phyloP scores from a whole-genome alignment of 2,113 vertebrate genomes.

The Notechis scutatus region DNA sequence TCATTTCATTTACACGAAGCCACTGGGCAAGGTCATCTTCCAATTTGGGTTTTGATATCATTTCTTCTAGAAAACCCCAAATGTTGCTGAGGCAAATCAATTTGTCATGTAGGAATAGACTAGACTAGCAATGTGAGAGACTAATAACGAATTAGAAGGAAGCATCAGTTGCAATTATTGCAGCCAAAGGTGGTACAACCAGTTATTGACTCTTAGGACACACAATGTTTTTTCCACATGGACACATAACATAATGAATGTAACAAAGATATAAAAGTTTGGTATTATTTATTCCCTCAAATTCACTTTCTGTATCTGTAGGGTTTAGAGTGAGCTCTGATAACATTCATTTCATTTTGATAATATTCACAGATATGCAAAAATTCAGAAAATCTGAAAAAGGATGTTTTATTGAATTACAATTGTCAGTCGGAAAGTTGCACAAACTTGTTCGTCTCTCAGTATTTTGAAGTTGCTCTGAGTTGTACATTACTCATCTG shows the following conservation, averaged over 20 bases:
- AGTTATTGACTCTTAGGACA: not conserved
- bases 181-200: not conserved
- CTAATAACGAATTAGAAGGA: not conserved
- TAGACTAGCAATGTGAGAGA: not conserved
- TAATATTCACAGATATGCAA: not conserved
- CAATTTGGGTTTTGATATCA: not conserved
- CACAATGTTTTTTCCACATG: not conserved
- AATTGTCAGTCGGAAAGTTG: not conserved
- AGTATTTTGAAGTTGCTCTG: conserved; percentile 20
- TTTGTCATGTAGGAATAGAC: not conserved
- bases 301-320: not conserved
- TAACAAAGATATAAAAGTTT: not conserved
- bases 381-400: not conserved
- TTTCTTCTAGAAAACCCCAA: not conserved
- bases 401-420: not conserved
- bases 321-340: not conserved
- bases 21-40: not conserved
- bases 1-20: not conserved
- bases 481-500: conserved; percentile 27
- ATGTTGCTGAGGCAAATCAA: not conserved
- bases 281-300: not conserved
- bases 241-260: not conserved
- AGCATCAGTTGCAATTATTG: not conserved
- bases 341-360: not conserved
- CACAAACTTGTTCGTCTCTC: conserved; percentile 27